Base-by-base conservation (phyloP, 1,140 invertebrate species). In the Helicoverpa armigera region DNA sequence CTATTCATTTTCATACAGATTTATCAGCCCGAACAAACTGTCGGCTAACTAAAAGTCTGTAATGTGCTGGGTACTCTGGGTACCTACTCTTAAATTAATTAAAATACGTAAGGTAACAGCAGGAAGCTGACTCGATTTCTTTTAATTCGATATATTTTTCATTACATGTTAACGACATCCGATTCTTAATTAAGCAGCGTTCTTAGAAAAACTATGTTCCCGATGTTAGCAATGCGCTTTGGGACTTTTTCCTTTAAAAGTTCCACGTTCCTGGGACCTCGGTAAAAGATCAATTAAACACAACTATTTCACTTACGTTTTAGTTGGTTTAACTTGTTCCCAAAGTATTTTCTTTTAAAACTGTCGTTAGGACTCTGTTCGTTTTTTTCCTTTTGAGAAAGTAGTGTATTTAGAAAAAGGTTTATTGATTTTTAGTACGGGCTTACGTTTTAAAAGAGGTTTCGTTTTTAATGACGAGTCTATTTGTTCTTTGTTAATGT, bases 231-330 rank as follows among this genome's bases (percentile, higher is more conserved):
- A 35, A 63, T 63, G 60, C 29, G 29, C 60, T 35, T 35, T 31
- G 18, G 58, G 58, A 61, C 18, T 3, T 61, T 61, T 61, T 23
- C 29, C 29, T 11, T 48, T 10, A 48, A 48, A 48, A 43, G 14
- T 61, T 61, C 58, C 2, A 48, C 65, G 43, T 69, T 50, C 43
- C 35, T 16, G 18, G 11, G 23, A 61, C 18, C 43, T 16, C 61
- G 10, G 35, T 13, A 43, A 69, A 69, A 69, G 65, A 69, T 69
- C 65, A 69, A 69, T 50, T 69, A 50, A 51, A 69, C 18, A 50
- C 16, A 69, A 69, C 65, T 69, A 69, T 69, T 69, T 69, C 65
- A 69, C 65, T 69, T 18, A 23, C 18, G 65, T 51, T 69, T 69
- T 69, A 16, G 16, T 69, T 23, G 65, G 11, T 50, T 1, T 4